Base-by-base conservation (phyloP, 2,888 invertebrate genomes). In the Orthonevra nobilis region DNA sequence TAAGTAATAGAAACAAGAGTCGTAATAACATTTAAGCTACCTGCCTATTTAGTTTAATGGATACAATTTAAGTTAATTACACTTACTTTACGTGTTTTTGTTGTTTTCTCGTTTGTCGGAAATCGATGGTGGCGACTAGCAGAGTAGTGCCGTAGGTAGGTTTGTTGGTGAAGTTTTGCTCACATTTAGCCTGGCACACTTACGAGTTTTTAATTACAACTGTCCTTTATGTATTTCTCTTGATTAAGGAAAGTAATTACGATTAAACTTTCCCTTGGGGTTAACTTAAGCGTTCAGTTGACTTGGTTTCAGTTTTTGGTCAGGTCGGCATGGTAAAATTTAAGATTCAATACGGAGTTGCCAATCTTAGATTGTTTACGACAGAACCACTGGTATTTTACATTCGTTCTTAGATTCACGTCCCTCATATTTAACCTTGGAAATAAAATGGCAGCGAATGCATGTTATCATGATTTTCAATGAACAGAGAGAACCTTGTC, bases 21-120 rank as follows among this genome's bases (percentile, higher is more conserved):
- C 85, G 85, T 85, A 86, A 85, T 85, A 86, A 84, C 85, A 85
- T 85, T 86, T 85, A 85, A 86, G 86, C 85, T 87, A 85, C 86
- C 85, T 86, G 86, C 86, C 86, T 86, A 87, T 87, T 86, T 85
- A 86, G 85, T 86, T 87, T 86, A 86, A 87, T 85, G 87, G 83
- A 83, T 82, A 82, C 86, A 86, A 86, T 86, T 87, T 86, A 86
- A 86, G 86, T 86, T 86, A 87, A 86, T 86, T 87, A 86, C 86
- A 73, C 40, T 77, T 52, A 32, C 58, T 32, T 66, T 79, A 79
- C 66, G 73, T 66, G 73, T 61, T 72, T 48, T 34, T 23, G 38
- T 48, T 30, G 23, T 38, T 28, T 36, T 12, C 19, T 14, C 38
- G 30, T 32, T 30, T 19, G 6, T 19, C 42, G 42, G 44, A 52